A percentile compares a stretch with the other conserved stretches of the same genome.
Conservation (phyloP, 1,140 invertebrate genomes). For the Hylyphantes graminicola region DNA sequence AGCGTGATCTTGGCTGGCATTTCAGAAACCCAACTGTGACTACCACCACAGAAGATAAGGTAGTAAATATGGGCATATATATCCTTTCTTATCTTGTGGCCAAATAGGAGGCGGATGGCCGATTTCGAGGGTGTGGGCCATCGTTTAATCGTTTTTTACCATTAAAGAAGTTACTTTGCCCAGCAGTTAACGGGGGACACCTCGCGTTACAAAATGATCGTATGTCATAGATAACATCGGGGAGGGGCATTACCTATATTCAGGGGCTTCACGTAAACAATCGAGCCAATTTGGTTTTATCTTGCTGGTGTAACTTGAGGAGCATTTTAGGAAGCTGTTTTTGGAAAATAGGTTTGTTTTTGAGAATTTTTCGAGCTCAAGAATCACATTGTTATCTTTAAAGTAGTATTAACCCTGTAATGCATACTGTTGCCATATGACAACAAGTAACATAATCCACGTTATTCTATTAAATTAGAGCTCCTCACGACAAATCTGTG, state of each 20-base stretch:
- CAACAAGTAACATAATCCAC: too few relatives aligned
- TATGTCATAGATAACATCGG: constrained; percentile 53
- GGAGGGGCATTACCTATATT: constrained; percentile 23
- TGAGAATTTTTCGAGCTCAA: too few relatives aligned
- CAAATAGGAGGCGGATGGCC: background rate
- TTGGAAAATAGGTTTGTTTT: background rate
- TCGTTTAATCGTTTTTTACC: constrained; percentile 41
- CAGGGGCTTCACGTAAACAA: constrained; percentile 21
- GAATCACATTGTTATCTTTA: too few relatives aligned
- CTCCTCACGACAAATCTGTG: too few relatives aligned
- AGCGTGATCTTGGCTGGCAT: constrained; percentile 20
- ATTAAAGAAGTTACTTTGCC: constrained; percentile 27
- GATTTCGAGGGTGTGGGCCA: constrained; percentile 14
- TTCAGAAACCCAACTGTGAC: constrained; percentile 43
- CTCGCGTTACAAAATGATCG: constrained; percentile 47
- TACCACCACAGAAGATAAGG: constrained; percentile 27
- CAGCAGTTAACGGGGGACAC: constrained; percentile 34
- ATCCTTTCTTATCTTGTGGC: constrained; percentile 18
- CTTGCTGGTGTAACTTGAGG: background rate
- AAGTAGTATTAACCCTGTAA: too few relatives aligned
- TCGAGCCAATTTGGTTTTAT: constrained; percentile 35
- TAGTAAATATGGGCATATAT: constrained; percentile 8
- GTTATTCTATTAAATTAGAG: too few relatives aligned
- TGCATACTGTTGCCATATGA: too few relatives aligned
- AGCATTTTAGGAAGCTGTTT: constrained; percentile 3